phyloP scores from a whole-genome alignment of 2,888 invertebrate species.

The Geotrupes spiniger region DNA sequence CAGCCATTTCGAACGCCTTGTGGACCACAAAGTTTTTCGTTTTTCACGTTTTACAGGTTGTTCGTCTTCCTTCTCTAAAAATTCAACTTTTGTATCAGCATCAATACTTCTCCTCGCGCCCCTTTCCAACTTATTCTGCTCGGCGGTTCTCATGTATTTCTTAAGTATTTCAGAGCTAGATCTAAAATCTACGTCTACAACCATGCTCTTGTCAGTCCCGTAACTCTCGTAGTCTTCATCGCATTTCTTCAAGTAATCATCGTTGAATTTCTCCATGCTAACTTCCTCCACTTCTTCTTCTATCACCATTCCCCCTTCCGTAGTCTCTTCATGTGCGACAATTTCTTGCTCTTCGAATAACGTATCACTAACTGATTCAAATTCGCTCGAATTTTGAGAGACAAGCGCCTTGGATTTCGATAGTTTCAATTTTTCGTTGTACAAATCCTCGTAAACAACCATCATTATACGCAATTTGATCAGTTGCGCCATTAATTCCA shows the following conservation, averaged over 20 bases:
- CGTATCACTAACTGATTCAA: no score
- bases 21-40: conserved; percentile 8
- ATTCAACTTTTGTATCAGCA: conserved; percentile 3
- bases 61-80: background rate
- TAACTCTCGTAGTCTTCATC: conserved; percentile 2
- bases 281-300: no score
- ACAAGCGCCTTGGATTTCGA: no score
- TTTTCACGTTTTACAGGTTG: no score
- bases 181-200: conserved; percentile 14
- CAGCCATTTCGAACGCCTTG: conserved; percentile 9
- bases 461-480: conserved; percentile 16
- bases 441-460: conserved; percentile 15
- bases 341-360: conserved; percentile 5
- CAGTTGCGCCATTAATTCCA: conserved; percentile 14
- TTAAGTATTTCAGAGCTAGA: conserved; percentile 5
- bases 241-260: background rate
- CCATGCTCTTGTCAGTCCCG: background rate
- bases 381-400: no score
- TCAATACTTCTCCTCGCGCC: background rate
- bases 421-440: conserved; percentile 12
- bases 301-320: no score
- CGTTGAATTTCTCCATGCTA: no score
- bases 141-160: no score
- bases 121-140: no score
- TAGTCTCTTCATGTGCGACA: background rate